Base-by-base conservation (phyloP, 2,113 vertebrate species). In the Catharus fuscescens region DNA sequence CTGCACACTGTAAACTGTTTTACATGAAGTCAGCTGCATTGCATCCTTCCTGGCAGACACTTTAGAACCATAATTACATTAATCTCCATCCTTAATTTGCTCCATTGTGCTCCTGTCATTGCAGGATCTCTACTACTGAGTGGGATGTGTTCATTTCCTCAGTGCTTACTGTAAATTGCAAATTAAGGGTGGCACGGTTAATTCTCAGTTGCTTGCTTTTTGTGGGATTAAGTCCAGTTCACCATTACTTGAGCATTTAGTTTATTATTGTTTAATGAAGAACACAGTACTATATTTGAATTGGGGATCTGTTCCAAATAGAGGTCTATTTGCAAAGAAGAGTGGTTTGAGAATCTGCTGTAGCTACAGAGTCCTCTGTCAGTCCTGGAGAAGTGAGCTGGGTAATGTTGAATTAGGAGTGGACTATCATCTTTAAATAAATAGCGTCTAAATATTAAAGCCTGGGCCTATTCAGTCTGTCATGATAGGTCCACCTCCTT, bases 221-320 rank as follows among this genome's bases (percentile, higher is more conserved):
- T 82, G 73, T 83, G 78, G 82, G 29, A 82, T 92, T 80, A 84
- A 76, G 34, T 77, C 47, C 72, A 74, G 48, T 50, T 84, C 62
- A 92, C 80, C 31, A 53, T 91, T 86, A 67, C 25, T 86, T 47
- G 42, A 44, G 60, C 48, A 38, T 38, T 47, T 48, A 85, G 13
- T 73, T 93, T 84, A 74, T 61, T 92, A 53, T 81, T 47, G 78
- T 89, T 97, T 85, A 86, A 92, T 91, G 60, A 86, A 44, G n/a
- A 57, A 78, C 60, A 66, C 45, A 48, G 21, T 78, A 60, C 40
- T 87, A 18, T 61, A 64, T 77, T 92, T 95, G 60, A n/a, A 77
- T 92, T 42, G 28, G 17, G 25, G 29, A 80, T 56, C 66, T 32
- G 14, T 91, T 80, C 8, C 40, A 59, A n/a, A 47, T 36, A 90